Evolutionary conservation across 2,888 invertebrate species (phyloP), one percentile per base, ranked within the genome.

Genomic region (Pegoplata infirma): DNA sequence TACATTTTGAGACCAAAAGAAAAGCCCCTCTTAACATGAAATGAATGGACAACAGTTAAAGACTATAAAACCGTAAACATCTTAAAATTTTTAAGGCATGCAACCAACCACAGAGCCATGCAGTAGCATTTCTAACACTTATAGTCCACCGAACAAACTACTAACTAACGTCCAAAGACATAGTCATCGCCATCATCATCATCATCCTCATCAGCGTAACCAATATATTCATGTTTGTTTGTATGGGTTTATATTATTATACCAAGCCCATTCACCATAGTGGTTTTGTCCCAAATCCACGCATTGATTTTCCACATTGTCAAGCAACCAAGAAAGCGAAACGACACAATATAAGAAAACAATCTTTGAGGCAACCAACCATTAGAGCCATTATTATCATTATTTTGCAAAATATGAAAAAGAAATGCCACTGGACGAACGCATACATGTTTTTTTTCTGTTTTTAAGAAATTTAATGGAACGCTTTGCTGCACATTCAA

Each of bases 241-340:
- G 56, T 46, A 28, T 28, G 28, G 8, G 28, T 32, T 10, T 32
- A n/a, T n/a, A 63, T 64, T 36, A 21, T 55, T 47, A 32, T 55
- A 53, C 59, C 59, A 51, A n/a, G n/a, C 53, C 28, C 44, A 79
- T 40, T 61, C 63, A 47, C 28, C 67, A 58, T 63, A 32, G 67
- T 75, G 71, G 64, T 80, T 80, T 81, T 85, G 84, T 85, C 85
- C 85, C 84, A 84, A 84, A 85, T 85, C 84, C 84, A 82, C 84
- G 83, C 83, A 84, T 85, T 82, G 85, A 84, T 85, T 85, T 85
- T 85, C 85, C 85, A 85, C 85, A 83, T 85, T 85, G 85, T 85
- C 85, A 85, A 84, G 84, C 84, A 84, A 82, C 80, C 84, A 84
- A 84, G 85, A 84, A 84, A 85, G 85, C 85, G 85, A 84, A 84